Evolutionary conservation across 2,888 invertebrate species (phyloP).

Genomic region (Chaitophorus viminalis): DNA sequence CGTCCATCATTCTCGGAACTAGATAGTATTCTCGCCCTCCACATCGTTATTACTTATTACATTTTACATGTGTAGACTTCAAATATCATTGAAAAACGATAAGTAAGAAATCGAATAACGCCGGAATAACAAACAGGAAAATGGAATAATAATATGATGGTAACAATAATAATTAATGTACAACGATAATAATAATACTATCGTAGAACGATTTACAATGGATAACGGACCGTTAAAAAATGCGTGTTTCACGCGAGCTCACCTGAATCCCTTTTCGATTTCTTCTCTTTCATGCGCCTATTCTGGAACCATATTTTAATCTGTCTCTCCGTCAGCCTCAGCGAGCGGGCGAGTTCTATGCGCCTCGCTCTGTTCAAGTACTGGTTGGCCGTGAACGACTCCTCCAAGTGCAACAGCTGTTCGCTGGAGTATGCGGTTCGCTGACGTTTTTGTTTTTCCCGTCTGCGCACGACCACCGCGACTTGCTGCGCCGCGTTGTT

Average conservation of each 20-base stretch:
- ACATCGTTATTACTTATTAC: too few species aligned
- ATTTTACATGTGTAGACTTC: too few species aligned
- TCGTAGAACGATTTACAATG: too few species aligned
- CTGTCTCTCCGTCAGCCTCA: slow-evolving; percentile 49
- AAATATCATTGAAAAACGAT: too few species aligned
- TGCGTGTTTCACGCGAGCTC: not conserved
- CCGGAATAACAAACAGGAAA: too few species aligned
- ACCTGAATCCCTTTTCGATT: slow-evolving; percentile 51
- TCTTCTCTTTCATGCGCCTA: slow-evolving; percentile 57
- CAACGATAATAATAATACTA: too few species aligned
- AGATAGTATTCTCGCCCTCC: too few species aligned
- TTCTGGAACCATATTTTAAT: slow-evolving; percentile 59
- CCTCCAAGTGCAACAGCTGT: slow-evolving; percentile 44
- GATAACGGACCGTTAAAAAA: not conserved
- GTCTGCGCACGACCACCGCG: not conserved
- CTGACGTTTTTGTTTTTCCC: slow-evolving; percentile 54
- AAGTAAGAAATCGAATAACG: too few species aligned
- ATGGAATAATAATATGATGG: too few species aligned
- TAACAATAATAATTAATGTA: too few species aligned
- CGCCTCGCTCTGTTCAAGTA: slow-evolving; percentile 53
- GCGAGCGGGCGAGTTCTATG: slow-evolving; percentile 45
- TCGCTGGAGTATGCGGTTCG: slow-evolving; percentile 52
- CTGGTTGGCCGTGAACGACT: slow-evolving; percentile 54
- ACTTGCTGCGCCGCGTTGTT: not conserved
- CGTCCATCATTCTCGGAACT: too few species aligned